phyloP scores from a whole-genome alignment of 1,140 invertebrate genomes.

The Xylocopa sonorina region DNA sequence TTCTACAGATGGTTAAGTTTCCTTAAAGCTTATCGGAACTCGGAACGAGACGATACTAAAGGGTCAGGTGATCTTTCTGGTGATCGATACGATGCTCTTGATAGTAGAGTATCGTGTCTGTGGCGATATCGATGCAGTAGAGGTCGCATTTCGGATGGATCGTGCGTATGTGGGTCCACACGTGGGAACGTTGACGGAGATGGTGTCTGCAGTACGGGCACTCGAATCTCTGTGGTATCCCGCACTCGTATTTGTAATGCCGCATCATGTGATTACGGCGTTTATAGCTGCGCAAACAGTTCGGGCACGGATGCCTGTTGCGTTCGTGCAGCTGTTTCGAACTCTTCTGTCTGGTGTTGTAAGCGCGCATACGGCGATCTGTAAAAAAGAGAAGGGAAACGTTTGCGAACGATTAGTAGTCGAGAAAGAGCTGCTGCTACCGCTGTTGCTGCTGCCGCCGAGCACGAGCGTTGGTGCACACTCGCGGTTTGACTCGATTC shows the following conservation, averaged over 20 bases:
- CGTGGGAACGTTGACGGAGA: slow-evolving; percentile 77
- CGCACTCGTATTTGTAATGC: slow-evolving; percentile 84
- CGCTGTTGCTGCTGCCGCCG: too few relatives aligned
- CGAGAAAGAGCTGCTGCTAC: too few relatives aligned
- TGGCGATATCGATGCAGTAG: slow-evolving; percentile 76
- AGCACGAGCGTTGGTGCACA: too few relatives aligned
- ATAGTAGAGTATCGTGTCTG: slow-evolving; percentile 67
- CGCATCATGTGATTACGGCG: slow-evolving; percentile 82
- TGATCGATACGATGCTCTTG: slow-evolving; percentile 58
- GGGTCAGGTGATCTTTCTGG: too few relatives aligned
- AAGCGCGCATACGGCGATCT: slow-evolving; percentile 13
- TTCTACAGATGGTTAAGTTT: too few relatives aligned
- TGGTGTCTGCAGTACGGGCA: slow-evolving; percentile 82
- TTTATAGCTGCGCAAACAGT: slow-evolving; percentile 83
- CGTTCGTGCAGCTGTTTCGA: not conserved
- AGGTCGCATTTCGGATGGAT: slow-evolving; percentile 74
- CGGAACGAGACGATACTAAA: not conserved
- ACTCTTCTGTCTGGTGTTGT: not conserved
- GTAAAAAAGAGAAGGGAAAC: slow-evolving; percentile 47
- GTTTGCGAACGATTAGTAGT: slow-evolving; percentile 39
- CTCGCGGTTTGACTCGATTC: too few relatives aligned
- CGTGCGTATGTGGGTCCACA: slow-evolving; percentile 77
- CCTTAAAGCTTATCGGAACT: too few relatives aligned
- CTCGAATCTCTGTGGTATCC: slow-evolving; percentile 81
- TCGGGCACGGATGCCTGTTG: slow-evolving; percentile 79